Evolutionary conservation across 2,888 invertebrate genomes (phyloP), one percentile per base, ranked within the genome.

Genomic region (Epinotia brunnichana): DNA sequence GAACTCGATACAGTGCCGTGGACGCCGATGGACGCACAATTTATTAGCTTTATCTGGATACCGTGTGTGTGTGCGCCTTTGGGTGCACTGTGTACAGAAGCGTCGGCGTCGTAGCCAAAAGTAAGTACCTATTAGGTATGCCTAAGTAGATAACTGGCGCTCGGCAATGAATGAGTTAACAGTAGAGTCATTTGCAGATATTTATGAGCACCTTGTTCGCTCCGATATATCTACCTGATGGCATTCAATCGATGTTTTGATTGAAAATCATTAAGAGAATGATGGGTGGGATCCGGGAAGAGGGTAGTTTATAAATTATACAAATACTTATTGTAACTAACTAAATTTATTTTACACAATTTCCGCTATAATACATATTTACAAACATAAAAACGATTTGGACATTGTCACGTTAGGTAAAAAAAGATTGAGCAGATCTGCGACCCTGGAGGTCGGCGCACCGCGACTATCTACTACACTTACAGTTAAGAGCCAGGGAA

Each of bases 291-390:
- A 1, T 29, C 11, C n/a, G 11, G 62, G 62, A 29, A 29, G 5
- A 44, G 15, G 21, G 2, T 5, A 63, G 10, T 15, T 7, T 54
- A 10, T 2, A 75, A 81, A 76, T 81, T 80, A 81, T 76, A 83
- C 80, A 77, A 80, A 77, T 85, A 82, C 83, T 84, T 84, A 84
- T 87, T 79, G 76, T 78, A 80, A 80, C 75, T 88, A 90, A 89
- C 90, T 92, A 90, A 87, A 84, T 91, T 86, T 90, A 90, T 90
- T 92, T 88, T 89, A 89, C 87, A 91, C 89, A 90, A 91, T 89
- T 91, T 93, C 90, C 90, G 90, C 92, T 93, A 92, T 92, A 86
- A 92, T 93, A 92, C 92, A 93, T 92, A 93, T 93, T 91, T 93
- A 93, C 93, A 93, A 92, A 92, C 86, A 86, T 92, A 92, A 84